Evolutionary conservation across 2,888 invertebrate genomes (phyloP), one percentile per base, ranked within the genome.

Genomic region (Phengaris alcon): DNA sequence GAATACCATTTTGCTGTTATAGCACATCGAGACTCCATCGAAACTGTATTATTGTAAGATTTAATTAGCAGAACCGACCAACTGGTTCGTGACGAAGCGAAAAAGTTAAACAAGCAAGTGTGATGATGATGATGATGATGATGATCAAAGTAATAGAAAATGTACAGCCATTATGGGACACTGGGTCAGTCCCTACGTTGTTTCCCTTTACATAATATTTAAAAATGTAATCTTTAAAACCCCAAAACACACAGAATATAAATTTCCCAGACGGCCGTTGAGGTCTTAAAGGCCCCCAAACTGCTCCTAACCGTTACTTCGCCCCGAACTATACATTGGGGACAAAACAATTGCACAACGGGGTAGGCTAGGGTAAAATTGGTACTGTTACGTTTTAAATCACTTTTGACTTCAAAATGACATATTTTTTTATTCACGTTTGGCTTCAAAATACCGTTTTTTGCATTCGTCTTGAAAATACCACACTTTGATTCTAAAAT

Each of bases 121-220:
- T 22, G 22, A n/a, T 10, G 59, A 1, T 35, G 10, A 59, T 22
- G 22, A n/a, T 10, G 59, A 1, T 35, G 10, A 59, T 22, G 9
- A 59, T 22, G 59, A 59, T 22, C 4, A 59, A 35, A 59, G 22
- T 22, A 35, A 59, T 59, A 59, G 59, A 59, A 59, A 35, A 59
- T 59, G 3, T 22, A 59, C 22, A 35, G 59, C 59, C 22, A 59
- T 59, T 22, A 59, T 22, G 59, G 15, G 15, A 59, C 59, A 5
- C 52, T 12, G 8, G 55, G 3, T 3, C 7, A 22, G 22, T 59
- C 59, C 59, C 22, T 10, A 10, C 22, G 15, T 22, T 10, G 22
- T 59, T 59, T 22, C 22, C 59, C 59, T 59, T 59, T 59, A 59
- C 59, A 59, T 59, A 59, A 59, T 59, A 59, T 59, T 59, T 59